Base-by-base conservation (phyloP, 2,888 invertebrate genomes). In the Lasius platythorax region DNA sequence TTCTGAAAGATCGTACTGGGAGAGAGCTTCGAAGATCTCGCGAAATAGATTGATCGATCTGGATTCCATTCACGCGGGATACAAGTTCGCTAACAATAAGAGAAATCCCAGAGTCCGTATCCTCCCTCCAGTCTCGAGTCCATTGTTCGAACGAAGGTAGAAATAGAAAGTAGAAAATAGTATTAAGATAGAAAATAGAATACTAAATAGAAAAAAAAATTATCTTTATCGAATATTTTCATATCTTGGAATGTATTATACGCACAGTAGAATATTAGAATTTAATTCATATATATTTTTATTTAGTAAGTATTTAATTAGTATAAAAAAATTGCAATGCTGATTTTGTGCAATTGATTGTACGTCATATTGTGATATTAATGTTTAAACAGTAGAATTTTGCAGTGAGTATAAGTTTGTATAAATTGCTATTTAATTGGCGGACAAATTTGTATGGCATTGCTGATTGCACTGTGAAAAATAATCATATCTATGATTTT, bases 51-150 rank as follows among this genome's bases (percentile, higher is more conserved):
- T 92, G 50, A 91, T 92, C 46, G 88, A 85, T 86, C 89, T 92
- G 50, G 74, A 87, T 78, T 82, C 82, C 85, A 3, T 76, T 64
- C 82, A 79, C 11, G 78, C 66, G 33, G 76, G 78, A 43, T 73
- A 72, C 74, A 85, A 82, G 67, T 58, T 92, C 23, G 63, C 73
- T 56, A 91, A 23, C 23, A 23, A 23, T 23, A 23, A 81, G 64
- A 87, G 85, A 88, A 89, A 88, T 83, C 83, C 87, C 4, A 91
- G 88, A 76, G 68, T 85, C 68, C 78, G 82, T 67, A 72, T 88
- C 70, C 91, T 93, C 28, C 92, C 93, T 18, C 91, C 92, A 40
- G 87, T 93, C 73, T 76, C 86, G 72, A 84, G 84, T 50, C 53
- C 30, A 46, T 66, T 81, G 67, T 85, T 76, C 67, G 79, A 68